phyloP scores from a whole-genome alignment of 2,113 vertebrate genomes.

The Pollimyrus isidori region DNA sequence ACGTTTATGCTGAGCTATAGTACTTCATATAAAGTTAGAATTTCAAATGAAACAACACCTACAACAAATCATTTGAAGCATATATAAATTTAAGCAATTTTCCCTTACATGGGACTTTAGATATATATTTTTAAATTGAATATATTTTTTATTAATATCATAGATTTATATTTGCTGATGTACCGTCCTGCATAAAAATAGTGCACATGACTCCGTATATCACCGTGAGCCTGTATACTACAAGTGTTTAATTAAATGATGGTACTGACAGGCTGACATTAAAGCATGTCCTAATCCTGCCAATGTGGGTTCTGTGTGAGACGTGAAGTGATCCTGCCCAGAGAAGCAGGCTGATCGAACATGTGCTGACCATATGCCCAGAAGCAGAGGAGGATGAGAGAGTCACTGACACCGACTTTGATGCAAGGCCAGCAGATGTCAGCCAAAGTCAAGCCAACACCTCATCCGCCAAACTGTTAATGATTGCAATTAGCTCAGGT shows the following conservation, averaged over 20 bases:
- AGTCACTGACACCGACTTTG: neutral
- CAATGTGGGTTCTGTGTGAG: neutral
- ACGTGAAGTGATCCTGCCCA: neutral
- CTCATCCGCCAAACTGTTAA: neutral
- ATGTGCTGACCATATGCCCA: neutral
- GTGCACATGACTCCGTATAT: neutral
- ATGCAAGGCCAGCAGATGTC: neutral
- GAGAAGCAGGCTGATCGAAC: neutral
- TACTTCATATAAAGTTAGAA: neutral
- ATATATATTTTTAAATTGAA: neutral
- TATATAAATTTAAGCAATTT: neutral
- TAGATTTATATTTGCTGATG: neutral
- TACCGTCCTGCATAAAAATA: neutral
- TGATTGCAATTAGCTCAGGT: neutral
- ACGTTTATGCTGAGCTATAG: neutral
- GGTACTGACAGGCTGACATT: neutral
- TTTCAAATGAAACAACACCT: neutral
- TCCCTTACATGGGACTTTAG: neutral
- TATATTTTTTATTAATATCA: neutral
- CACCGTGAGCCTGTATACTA: neutral
- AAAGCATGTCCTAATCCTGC: neutral
- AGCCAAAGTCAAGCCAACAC: neutral
- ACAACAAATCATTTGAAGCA: neutral
- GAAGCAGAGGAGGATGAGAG: neutral
- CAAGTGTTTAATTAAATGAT: neutral